Percentiles rank a stretch among this genome's conserved stretches.
phyloP scores from a whole-genome alignment of 1,140 invertebrate genomes.

The Drosophila trapezifrons region DNA sequence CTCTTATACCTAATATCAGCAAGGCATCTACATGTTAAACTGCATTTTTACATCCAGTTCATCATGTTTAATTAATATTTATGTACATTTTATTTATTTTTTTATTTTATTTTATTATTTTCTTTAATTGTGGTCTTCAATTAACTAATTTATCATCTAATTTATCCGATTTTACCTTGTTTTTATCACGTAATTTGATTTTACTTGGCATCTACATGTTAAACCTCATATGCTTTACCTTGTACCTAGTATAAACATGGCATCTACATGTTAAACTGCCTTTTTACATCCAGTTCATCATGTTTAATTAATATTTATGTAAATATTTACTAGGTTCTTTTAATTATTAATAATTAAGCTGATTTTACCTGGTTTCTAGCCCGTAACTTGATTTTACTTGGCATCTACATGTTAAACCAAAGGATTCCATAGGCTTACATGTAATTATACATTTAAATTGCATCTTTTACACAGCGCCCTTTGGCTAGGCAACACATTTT shows the following conservation, averaged over 20 bases:
- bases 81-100: too few relatives aligned
- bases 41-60: too few relatives aligned
- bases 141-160: not conserved
- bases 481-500: constrained; percentile 3
- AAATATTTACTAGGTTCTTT: too few relatives aligned
- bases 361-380: not conserved
- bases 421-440: constrained; percentile 1
- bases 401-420: not conserved
- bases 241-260: too few relatives aligned
- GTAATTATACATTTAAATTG: not conserved
- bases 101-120: too few relatives aligned
- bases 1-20: too few relatives aligned
- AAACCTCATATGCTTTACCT: too few relatives aligned
- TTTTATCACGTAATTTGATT: not conserved
- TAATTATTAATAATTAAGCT: too few relatives aligned
- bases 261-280: too few relatives aligned
- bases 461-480: not conserved
- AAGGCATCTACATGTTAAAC: not conserved
- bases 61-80: too few relatives aligned
- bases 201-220: not conserved
- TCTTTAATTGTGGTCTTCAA: not conserved
- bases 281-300: too few relatives aligned
- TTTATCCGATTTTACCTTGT: not conserved
- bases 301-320: too few relatives aligned
- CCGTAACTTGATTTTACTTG: not conserved